Conservation (phyloP, 1,140 invertebrate genomes). For the Megathymus violae region DNA sequence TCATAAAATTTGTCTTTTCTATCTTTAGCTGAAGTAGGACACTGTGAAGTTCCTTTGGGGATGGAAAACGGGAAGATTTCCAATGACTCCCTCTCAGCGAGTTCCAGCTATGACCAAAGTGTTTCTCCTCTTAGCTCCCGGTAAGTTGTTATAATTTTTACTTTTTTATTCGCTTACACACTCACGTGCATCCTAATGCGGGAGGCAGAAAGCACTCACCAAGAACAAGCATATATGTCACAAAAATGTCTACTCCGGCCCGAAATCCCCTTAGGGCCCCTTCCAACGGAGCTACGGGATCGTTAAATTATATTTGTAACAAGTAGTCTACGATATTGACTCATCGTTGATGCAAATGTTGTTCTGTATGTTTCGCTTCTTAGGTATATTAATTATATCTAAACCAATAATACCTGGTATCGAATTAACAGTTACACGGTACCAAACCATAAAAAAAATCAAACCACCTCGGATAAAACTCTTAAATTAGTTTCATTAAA, state of each 20-base stretch:
- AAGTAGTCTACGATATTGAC: too few relatives aligned
- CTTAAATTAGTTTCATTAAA: conserved; percentile 6
- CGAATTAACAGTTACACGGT: not conserved
- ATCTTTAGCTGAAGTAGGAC: conserved; percentile 63
- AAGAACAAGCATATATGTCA: too few relatives aligned
- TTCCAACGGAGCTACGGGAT: too few relatives aligned
- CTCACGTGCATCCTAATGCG: too few relatives aligned
- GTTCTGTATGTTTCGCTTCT: not conserved
- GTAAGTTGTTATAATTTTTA: conserved; percentile 41
- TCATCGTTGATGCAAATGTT: not conserved
- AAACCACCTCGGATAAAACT: conserved; percentile 4
- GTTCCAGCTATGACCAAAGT: conserved; percentile 77
- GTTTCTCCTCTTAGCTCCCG: conserved; percentile 73
- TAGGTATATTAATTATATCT: not conserved
- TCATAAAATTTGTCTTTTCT: conserved; percentile 41
- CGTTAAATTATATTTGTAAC: too few relatives aligned
- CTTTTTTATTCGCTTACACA: not conserved
- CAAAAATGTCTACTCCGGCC: too few relatives aligned
- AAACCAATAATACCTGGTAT: conserved; percentile 2
- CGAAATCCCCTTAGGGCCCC: too few relatives aligned
- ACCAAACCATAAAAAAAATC: not conserved
- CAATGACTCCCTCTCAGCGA: conserved; percentile 70
- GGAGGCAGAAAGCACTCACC: too few relatives aligned
- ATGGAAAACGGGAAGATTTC: conserved; percentile 75
- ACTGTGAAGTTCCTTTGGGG: conserved; percentile 68